Evolutionary conservation across 2,888 invertebrate species (phyloP).

Genomic region (Brachypalpus laphriformis): DNA sequence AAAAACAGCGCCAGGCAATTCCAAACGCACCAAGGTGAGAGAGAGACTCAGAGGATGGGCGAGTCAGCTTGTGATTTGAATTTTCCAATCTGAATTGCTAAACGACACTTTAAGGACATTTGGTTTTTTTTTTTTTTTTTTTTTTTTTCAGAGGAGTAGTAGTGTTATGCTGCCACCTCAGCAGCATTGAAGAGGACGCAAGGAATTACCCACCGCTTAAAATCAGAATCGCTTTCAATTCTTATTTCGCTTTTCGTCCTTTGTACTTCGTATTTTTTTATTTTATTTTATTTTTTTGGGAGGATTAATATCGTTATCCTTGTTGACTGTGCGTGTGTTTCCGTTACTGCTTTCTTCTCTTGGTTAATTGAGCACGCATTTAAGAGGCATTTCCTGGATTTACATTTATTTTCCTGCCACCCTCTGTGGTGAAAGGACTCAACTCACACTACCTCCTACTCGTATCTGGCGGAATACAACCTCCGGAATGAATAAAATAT

Average conservation of each 20-base stretch:
- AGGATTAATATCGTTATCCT: constrained; percentile 66
- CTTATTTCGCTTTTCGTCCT: background rate
- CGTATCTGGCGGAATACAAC: constrained; percentile 10
- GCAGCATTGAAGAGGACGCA: constrained; percentile 43
- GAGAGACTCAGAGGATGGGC: background rate
- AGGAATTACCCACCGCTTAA: background rate
- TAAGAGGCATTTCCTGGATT: constrained; percentile 69
- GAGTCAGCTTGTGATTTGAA: constrained; percentile 67
- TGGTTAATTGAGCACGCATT: constrained; percentile 72
- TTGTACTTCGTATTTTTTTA: background rate
- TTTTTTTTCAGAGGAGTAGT: background rate
- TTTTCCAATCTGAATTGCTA: constrained; percentile 73
- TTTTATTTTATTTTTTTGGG: background rate
- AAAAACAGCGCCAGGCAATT: constrained; percentile 69
- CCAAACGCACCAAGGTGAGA: constrained; percentile 52
- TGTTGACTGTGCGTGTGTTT: constrained; percentile 69
- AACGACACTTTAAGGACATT: constrained; percentile 68
- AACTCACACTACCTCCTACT: background rate
- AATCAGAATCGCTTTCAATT: constrained; percentile 31
- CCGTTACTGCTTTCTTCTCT: constrained; percentile 57
- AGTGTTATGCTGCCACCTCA: constrained; percentile 25
- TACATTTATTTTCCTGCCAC: constrained; percentile 42
- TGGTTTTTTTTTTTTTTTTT: background rate
- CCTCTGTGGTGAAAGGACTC: background rate
- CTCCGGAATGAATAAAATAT: constrained; percentile 67